Evolutionary conservation across 2,113 vertebrate species (phyloP).

Genomic region (Psilopsiagon aymara): DNA sequence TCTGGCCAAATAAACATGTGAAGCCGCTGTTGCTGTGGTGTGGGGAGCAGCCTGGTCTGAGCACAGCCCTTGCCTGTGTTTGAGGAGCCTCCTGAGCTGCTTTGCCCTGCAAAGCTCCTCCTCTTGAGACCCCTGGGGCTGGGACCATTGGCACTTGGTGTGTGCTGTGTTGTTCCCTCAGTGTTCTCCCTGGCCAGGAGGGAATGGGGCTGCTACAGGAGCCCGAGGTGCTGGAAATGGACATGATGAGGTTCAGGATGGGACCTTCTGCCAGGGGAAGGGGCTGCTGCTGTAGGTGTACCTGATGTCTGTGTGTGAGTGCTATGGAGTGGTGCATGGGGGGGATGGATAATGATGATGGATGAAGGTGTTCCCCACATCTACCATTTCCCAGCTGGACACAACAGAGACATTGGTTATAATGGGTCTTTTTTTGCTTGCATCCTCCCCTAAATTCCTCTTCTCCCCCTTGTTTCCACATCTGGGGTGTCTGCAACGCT

Average conservation of each 20-base stretch:
- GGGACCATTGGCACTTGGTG: accelerated
- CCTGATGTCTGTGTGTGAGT: not conserved
- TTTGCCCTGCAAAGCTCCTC: not conserved
- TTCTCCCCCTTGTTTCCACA: not conserved
- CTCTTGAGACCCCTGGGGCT: not conserved
- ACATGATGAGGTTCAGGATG: not conserved
- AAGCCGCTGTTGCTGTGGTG: not conserved
- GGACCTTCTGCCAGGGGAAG: not conserved
- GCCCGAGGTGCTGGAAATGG: not conserved
- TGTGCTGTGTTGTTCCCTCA: not conserved
- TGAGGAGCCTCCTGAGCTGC: not conserved
- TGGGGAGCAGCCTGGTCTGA: not conserved
- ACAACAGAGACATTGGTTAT: accelerated
- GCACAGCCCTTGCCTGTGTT: not conserved
- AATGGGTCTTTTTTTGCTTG: not conserved
- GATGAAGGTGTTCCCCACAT: not conserved
- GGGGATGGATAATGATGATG: not conserved
- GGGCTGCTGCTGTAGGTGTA: not conserved
- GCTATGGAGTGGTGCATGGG: not conserved
- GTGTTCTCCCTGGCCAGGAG: too few relatives aligned
- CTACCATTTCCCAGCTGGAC: not conserved
- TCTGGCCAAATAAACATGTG: not conserved
- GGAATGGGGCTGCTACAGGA: not conserved
- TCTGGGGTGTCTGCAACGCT: not conserved
- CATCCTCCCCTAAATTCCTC: not conserved